Conservation (phyloP, 2,888 invertebrate genomes). For the Campaea margaritaria region DNA sequence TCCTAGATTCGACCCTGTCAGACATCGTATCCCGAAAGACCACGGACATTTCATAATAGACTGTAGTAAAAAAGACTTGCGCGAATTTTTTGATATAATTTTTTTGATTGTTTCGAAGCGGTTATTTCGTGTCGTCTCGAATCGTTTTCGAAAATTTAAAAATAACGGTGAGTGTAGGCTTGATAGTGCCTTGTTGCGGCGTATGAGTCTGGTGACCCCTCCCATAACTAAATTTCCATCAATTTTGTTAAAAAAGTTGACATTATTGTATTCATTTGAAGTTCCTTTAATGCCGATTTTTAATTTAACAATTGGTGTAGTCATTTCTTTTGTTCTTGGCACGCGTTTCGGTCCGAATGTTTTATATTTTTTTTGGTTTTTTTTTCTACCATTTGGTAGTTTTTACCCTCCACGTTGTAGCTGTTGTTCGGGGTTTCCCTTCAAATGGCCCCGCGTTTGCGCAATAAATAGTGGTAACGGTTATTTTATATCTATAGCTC, state of each 20-base stretch:
- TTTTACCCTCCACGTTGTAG: constrained; percentile 1
- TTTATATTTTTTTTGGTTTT: constrained; percentile 25
- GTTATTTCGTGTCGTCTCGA: constrained; percentile 77
- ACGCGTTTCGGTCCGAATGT: constrained; percentile 43
- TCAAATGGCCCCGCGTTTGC: constrained; percentile 1
- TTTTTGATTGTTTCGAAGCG: constrained; percentile 74
- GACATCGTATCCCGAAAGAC: constrained; percentile 74
- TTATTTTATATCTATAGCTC: constrained; percentile 21
- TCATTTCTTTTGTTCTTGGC: constrained; percentile 19
- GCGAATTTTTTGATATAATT: constrained; percentile 78
- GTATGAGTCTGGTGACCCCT: constrained; percentile 60
- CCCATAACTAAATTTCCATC: constrained; percentile 31
- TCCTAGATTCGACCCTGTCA: constrained; percentile 36
- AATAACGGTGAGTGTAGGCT: constrained; percentile 60
- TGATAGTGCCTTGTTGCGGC: constrained; percentile 77
- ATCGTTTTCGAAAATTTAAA: constrained; percentile 64
- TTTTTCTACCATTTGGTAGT: not conserved
- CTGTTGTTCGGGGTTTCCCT: not conserved
- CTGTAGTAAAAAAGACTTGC: constrained; percentile 82
- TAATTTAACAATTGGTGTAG: constrained; percentile 17
- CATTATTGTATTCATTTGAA: not conserved
- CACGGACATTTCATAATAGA: constrained; percentile 73
- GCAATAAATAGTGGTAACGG: constrained; percentile 7
- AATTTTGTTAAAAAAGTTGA: not conserved
- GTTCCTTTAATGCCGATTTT: constrained; percentile 13